Percentiles rank a stretch among this genome's conserved stretches.
Conservation (phyloP, 2,113 vertebrate genomes). For the Python bivittatus region DNA sequence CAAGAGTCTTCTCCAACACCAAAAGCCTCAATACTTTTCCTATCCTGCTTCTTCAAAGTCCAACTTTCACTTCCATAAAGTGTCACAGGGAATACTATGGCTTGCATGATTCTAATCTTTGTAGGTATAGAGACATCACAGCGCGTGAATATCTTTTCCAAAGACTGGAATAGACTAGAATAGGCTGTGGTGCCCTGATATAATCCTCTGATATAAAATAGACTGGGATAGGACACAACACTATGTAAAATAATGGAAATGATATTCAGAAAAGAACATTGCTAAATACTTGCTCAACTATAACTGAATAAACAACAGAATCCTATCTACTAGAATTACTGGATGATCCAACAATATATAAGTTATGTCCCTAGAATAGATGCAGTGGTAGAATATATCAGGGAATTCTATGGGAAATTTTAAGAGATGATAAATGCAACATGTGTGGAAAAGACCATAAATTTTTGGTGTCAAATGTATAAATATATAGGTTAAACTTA, state of each 20-base stretch:
- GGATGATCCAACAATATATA: neutral
- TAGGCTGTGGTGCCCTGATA: neutral
- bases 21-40: too few relatives aligned
- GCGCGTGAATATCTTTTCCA: neutral
- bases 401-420: too few relatives aligned
- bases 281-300: neutral
- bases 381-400: neutral
- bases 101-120: neutral
- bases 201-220: neutral
- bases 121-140: neutral
- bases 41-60: too few relatives aligned
- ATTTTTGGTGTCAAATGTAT: neutral
- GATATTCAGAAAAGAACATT: neutral
- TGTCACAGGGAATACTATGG: too few relatives aligned
- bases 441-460: neutral
- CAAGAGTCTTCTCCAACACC: too few relatives aligned
- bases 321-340: neutral
- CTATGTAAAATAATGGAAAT: neutral
- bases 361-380: neutral
- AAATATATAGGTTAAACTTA: neutral
- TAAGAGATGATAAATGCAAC: neutral
- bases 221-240: neutral
- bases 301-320: neutral
- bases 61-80: too few relatives aligned
- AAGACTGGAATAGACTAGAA: neutral